Percentiles rank a stretch among this genome's conserved stretches.
Conservation (phyloP, 2,797 vertebrate species). For the Rallus crepitans region DNA sequence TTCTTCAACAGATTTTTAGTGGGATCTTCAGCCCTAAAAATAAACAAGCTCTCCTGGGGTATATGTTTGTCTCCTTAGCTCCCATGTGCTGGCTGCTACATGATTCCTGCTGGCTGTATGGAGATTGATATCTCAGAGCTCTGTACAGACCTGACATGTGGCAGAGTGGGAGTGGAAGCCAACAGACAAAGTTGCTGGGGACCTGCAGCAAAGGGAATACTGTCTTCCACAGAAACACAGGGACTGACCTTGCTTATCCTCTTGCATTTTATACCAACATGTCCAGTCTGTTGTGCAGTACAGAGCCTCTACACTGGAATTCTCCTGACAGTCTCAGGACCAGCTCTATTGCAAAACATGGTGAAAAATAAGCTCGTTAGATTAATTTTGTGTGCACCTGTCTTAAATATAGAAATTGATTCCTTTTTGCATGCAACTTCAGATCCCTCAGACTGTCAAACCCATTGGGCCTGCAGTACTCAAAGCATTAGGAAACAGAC, state of each 20-base stretch:
- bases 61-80: slow-evolving; percentile 7
- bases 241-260: background rate
- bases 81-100: background rate
- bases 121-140: slow-evolving; percentile 14
- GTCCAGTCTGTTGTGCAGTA: background rate
- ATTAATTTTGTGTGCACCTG: background rate
- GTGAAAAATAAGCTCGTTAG: background rate
- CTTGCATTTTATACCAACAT: background rate
- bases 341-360: background rate
- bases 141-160: background rate
- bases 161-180: background rate
- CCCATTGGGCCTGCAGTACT: background rate
- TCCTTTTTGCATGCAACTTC: background rate
- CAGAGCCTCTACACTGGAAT: background rate
- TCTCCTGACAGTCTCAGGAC: background rate
- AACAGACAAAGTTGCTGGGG: background rate
- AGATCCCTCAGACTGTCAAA: background rate
- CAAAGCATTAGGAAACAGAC: background rate
- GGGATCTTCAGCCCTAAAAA: slow-evolving; percentile 47
- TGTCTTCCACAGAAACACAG: background rate
- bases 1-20: slow-evolving; percentile 63
- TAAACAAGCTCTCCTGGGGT: slow-evolving; percentile 32
- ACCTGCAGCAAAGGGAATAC: background rate
- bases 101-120: background rate
- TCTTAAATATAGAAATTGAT: background rate